phyloP scores from a whole-genome alignment of 2,113 vertebrate species.

The Suncus etruscus region DNA sequence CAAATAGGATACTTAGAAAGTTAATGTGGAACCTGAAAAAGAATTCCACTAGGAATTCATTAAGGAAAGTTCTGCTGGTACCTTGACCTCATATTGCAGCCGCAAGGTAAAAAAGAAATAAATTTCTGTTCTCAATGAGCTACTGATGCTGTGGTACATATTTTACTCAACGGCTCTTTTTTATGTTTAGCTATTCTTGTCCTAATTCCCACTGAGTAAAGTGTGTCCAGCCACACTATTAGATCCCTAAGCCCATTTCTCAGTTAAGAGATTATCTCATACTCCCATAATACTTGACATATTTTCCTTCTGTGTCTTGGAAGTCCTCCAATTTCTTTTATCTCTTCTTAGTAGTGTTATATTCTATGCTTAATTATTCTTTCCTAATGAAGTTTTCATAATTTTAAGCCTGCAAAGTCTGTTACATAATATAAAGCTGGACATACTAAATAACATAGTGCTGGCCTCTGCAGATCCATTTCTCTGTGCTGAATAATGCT shows the following conservation, averaged over 20 bases:
- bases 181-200: not conserved
- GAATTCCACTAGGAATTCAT: no score
- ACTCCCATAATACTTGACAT: not conserved
- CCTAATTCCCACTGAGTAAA: not conserved
- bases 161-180: not conserved
- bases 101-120: not conserved
- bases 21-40: not conserved
- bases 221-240: not conserved
- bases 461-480: slow-evolving; percentile 50
- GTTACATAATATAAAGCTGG: slow-evolving; percentile 35
- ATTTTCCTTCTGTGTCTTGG: not conserved
- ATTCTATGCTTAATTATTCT: slow-evolving; percentile 61
- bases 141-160: not conserved
- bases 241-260: slow-evolving; percentile 25
- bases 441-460: slow-evolving; percentile 39
- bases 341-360: slow-evolving; percentile 54
- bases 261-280: not conserved
- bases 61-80: not conserved
- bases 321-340: slow-evolving; percentile 13
- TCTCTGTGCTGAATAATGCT: slow-evolving; percentile 67
- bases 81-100: not conserved
- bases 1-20: not conserved
- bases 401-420: slow-evolving; percentile 48
- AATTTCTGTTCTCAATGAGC: not conserved
- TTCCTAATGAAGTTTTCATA: slow-evolving; percentile 41